Conservation (phyloP, 53 echinoderm and acorn worm species). For the Holothuria scabra region DNA sequence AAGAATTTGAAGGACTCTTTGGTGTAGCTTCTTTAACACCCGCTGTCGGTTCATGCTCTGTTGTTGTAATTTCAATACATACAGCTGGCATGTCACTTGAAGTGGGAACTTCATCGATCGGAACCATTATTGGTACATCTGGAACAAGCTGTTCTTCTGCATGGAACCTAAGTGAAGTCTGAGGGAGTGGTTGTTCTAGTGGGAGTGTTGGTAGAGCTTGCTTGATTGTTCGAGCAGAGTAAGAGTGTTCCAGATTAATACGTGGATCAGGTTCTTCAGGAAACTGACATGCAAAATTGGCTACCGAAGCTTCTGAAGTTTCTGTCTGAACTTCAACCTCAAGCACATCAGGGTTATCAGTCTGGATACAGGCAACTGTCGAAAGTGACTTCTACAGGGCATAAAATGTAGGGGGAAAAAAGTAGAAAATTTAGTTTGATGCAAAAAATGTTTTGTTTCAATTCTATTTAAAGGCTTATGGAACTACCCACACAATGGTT, state of each 20-base stretch:
- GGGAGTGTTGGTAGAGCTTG: neutral
- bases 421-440: no score
- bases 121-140: no score
- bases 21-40: neutral
- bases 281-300: neutral
- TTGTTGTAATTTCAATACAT: neutral
- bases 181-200: neutral
- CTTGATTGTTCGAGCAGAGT: neutral
- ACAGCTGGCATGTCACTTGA: neutral
- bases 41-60: neutral
- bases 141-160: no score
- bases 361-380: no score
- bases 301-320: neutral
- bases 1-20: neutral
- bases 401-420: no score
- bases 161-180: no score
- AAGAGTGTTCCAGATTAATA: neutral
- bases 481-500: no score
- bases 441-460: no score
- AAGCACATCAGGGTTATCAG: neutral
- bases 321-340: constrained; percentile 3
- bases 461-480: no score
- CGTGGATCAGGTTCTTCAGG: neutral
- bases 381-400: no score
- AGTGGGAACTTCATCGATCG: neutral